Conservation (phyloP, 2,797 vertebrate genomes). For the Scyliorhinus canicula region DNA sequence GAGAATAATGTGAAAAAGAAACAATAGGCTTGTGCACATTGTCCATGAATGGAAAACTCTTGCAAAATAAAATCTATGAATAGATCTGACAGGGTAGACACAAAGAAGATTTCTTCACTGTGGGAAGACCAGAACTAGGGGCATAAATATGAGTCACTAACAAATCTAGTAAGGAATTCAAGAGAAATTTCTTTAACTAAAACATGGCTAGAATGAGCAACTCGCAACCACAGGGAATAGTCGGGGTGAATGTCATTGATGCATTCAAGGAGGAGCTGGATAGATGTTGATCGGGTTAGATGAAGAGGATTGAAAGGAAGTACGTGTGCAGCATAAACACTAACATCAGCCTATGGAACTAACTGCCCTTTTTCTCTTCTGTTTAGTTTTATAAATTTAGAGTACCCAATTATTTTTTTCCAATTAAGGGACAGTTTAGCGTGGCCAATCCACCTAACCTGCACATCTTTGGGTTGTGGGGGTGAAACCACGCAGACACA, state of each 20-base stretch:
- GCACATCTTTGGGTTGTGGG: too few species aligned
- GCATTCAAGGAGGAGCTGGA: background rate
- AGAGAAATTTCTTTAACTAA: background rate
- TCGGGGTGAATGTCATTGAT: background rate
- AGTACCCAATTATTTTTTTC: too few species aligned
- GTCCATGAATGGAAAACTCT: background rate
- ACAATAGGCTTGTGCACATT: background rate
- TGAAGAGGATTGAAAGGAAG: background rate
- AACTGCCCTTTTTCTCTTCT: background rate
- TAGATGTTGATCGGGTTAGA: background rate
- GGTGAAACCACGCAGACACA: too few species aligned
- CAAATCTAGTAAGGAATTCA: background rate
- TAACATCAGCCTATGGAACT: background rate
- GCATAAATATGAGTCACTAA: background rate
- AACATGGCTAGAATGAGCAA: background rate
- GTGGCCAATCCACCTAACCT: too few species aligned
- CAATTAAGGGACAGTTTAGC: too few species aligned
- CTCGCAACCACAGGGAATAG: background rate
- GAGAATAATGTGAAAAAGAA: background rate
- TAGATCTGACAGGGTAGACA: background rate
- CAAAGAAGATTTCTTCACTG: background rate
- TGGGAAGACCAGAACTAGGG: background rate
- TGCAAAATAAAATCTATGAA: background rate
- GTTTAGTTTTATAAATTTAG: too few species aligned
- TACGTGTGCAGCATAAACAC: background rate